Conservation (phyloP, 1,140 invertebrate species). For the Glomeris maerens region DNA sequence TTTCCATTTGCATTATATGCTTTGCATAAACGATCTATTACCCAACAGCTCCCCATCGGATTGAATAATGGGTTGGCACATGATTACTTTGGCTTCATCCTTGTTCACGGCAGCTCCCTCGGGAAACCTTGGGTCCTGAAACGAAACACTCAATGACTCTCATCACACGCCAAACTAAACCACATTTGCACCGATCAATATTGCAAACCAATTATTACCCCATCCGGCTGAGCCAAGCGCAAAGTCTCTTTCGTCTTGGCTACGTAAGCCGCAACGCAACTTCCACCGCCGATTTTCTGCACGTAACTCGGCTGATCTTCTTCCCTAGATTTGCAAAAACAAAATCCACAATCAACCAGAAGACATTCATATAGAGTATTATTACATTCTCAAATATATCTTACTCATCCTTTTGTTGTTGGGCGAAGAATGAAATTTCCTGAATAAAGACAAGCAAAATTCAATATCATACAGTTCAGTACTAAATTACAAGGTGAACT, state of each 20-base stretch:
- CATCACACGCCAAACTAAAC: neutral
- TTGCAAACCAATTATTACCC: conserved; percentile 17
- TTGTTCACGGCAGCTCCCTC: conserved; percentile 28
- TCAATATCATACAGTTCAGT: neutral
- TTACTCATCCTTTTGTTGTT: too few relatives aligned
- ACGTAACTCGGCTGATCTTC: neutral
- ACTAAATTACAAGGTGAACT: neutral
- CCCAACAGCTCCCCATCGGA: conserved; percentile 37
- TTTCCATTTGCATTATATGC: too few relatives aligned
- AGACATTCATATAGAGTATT: neutral
- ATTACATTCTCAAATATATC: too few relatives aligned
- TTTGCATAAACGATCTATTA: too few relatives aligned
- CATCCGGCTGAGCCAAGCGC: conserved; percentile 24
- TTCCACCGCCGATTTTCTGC: conserved; percentile 18
- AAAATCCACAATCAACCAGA: too few relatives aligned
- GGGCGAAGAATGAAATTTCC: neutral
- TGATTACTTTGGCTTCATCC: conserved; percentile 29
- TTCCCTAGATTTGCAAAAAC: too few relatives aligned
- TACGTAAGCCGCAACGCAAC: conserved; percentile 37
- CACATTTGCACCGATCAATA: neutral
- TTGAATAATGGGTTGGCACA: conserved; percentile 41
- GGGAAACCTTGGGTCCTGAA: conserved; percentile 33
- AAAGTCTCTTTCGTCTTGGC: conserved; percentile 34
- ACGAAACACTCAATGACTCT: conserved; percentile 7
- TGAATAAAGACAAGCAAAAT: neutral